These are phyloP conservation scores for Riptortus pedestris DNA, from an alignment of 1,140 invertebrate species.

Conservation along the genomic window DNA sequence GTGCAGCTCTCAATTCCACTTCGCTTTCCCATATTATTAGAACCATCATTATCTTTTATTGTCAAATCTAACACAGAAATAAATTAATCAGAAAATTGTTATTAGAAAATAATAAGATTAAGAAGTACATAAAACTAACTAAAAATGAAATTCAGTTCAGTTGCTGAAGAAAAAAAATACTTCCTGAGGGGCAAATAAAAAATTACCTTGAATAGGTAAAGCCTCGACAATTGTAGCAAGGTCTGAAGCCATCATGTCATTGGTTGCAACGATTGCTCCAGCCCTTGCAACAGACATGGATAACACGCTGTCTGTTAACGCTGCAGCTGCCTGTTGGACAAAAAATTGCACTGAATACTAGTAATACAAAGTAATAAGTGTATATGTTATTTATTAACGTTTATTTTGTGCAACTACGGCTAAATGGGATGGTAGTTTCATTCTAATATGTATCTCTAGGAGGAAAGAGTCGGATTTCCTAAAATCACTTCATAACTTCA, in stretches of 20 bases:
- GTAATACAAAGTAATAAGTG: conserved; percentile 21
- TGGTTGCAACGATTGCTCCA: conserved; percentile 52
- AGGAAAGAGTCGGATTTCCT: too few relatives aligned
- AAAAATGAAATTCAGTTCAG: too few relatives aligned
- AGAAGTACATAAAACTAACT: too few relatives aligned
- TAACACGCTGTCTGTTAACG: conserved; percentile 76
- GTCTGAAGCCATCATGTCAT: conserved; percentile 40
- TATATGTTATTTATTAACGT: conserved; percentile 25
- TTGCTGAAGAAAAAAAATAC: too few relatives aligned
- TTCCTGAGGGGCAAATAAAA: too few relatives aligned
- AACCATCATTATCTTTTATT: conserved; percentile 15
- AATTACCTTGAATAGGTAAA: too few relatives aligned
- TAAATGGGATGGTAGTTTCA: too few relatives aligned
- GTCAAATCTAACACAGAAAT: background rate
- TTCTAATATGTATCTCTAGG: too few relatives aligned
- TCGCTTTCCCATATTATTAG: conserved; percentile 17
- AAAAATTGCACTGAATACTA: conserved; percentile 22
- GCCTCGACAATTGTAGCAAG: conserved; percentile 76
- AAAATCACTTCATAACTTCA: too few relatives aligned
- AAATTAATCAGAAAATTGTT: background rate
- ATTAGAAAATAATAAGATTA: background rate
- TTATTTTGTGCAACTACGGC: conserved; percentile 19
- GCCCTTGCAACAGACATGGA: conserved; percentile 71
- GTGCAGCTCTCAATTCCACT: conserved; percentile 7
- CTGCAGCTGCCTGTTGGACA: conserved; percentile 68